Percentiles rank a stretch among this genome's conserved stretches.
These are phyloP conservation scores for Tachypleus tridentatus DNA, from an alignment of 1,140 invertebrate genomes.

Conservation along the genomic window DNA sequence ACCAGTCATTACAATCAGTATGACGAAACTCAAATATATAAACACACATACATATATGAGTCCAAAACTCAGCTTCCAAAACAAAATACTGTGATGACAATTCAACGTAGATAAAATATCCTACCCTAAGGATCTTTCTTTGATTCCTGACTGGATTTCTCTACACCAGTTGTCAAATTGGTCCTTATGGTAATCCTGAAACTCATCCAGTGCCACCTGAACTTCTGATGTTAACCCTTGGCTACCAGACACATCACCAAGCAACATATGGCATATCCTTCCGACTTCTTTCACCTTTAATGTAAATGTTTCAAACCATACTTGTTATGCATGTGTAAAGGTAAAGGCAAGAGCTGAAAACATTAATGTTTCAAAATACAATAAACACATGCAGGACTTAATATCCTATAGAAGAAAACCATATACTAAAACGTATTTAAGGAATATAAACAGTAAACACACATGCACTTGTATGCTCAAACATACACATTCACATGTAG, in stretches of 20 bases:
- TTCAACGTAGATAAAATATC: background rate
- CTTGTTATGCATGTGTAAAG: too few relatives aligned
- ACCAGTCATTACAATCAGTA: too few relatives aligned
- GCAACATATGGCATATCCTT: constrained; percentile 44
- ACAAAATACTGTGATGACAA: constrained; percentile 4
- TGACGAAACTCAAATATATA: too few relatives aligned
- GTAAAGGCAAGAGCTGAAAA: too few relatives aligned
- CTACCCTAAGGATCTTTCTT: constrained; percentile 44
- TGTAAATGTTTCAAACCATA: too few relatives aligned
- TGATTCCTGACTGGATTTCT: constrained; percentile 42
- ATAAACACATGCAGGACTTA: too few relatives aligned
- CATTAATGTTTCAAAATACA: too few relatives aligned
- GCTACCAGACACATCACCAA: constrained; percentile 52
- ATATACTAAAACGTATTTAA: constrained; percentile 24
- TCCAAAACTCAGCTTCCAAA: constrained; percentile 6
- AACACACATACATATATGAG: constrained; percentile 12
- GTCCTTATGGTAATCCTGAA: constrained; percentile 48
- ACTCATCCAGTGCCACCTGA: constrained; percentile 45
- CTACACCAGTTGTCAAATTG: constrained; percentile 52
- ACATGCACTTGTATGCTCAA: too few relatives aligned
- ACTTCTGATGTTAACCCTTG: constrained; percentile 43
- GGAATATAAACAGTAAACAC: constrained; percentile 1
- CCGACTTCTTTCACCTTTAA: constrained; percentile 50
- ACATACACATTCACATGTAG: too few relatives aligned
- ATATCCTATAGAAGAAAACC: too few relatives aligned